Evolutionary conservation across 2,797 vertebrate species (phyloP).

Genomic region (Sebastes variabilis): DNA sequence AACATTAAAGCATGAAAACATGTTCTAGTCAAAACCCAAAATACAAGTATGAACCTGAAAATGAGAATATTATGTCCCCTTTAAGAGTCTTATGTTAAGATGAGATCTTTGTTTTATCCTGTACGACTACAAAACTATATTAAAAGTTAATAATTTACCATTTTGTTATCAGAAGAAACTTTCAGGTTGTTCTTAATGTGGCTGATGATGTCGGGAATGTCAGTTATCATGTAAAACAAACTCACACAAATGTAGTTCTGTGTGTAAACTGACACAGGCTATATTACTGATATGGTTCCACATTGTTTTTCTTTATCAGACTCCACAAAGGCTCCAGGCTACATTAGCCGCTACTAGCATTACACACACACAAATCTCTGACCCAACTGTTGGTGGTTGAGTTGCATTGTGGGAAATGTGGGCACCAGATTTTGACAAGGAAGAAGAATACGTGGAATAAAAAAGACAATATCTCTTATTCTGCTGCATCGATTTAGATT

Average conservation of each 20-base stretch:
- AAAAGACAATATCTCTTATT: neutral
- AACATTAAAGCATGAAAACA: too few species aligned
- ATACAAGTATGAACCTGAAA: too few species aligned
- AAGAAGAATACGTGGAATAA: neutral
- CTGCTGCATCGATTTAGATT: too few species aligned
- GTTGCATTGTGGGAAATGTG: neutral
- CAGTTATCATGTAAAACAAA: constrained; percentile 20
- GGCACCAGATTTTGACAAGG: neutral
- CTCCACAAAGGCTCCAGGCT: neutral
- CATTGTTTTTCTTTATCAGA: neutral
- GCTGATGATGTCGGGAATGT: neutral
- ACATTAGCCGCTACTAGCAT: neutral
- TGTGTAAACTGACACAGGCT: neutral
- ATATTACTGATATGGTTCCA: neutral
- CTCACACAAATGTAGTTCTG: neutral
- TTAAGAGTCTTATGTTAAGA: neutral
- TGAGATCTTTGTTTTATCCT: neutral
- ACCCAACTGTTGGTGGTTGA: neutral
- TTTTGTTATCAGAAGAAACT: neutral
- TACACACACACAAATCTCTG: neutral
- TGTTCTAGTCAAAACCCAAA: too few species aligned
- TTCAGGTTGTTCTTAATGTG: neutral
- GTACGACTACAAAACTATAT: neutral
- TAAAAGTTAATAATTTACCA: neutral
- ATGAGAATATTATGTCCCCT: too few species aligned